phyloP scores from a whole-genome alignment of 2,113 vertebrate genomes.

The Gopherus flavomarginatus region DNA sequence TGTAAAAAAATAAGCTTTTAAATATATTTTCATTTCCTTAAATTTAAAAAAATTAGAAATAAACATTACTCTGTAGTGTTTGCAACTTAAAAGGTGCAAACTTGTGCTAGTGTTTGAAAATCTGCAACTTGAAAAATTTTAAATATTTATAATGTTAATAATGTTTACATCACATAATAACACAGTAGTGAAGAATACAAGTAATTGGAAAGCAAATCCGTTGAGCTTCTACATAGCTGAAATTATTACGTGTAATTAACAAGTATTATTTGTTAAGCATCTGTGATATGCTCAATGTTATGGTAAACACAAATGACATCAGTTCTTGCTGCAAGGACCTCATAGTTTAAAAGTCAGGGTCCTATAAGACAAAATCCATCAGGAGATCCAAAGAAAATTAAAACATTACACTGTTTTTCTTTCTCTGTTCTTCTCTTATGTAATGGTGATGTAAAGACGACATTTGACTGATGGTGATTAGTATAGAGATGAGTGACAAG shows the following conservation, averaged over 20 bases:
- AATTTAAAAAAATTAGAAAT: not conserved
- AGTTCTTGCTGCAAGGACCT: conserved; percentile 18
- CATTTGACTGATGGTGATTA: not conserved
- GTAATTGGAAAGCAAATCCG: conserved; percentile 26
- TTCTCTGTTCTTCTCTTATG: not conserved
- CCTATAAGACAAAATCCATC: not conserved
- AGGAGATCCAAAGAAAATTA: not conserved
- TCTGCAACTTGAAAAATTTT: not conserved
- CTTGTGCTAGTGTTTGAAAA: not conserved
- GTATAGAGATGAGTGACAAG: conserved; percentile 14
- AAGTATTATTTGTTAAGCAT: not conserved
- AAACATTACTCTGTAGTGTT: not conserved
- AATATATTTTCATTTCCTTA: not conserved
- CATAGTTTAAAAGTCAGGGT: not conserved
- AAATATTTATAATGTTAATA: not conserved
- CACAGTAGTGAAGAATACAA: not conserved
- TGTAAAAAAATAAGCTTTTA: not conserved
- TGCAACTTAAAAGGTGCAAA: not conserved
- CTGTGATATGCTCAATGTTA: not conserved
- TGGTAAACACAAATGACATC: conserved; percentile 44
- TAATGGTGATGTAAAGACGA: not conserved
- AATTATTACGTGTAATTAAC: not conserved
- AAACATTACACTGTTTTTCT: not conserved
- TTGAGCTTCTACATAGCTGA: not conserved
- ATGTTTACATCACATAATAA: not conserved